phyloP scores from a whole-genome alignment of 2,113 vertebrate species.

The Prunella himalayana region DNA sequence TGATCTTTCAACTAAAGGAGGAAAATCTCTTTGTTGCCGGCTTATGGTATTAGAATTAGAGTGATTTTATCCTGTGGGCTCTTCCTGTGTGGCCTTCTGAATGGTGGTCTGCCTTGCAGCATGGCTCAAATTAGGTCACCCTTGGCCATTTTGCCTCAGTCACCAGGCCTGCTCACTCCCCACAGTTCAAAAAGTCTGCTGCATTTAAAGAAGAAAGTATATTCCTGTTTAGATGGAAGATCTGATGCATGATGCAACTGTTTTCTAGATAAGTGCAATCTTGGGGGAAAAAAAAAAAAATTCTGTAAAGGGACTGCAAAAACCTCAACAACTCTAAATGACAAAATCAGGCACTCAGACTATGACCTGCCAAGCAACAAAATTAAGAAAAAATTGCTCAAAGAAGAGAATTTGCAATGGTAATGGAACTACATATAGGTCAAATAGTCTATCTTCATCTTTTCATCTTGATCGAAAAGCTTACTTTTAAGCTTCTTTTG shows the following conservation, averaged over 20 bases:
- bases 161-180: not conserved
- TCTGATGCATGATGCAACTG: not conserved
- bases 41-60: not conserved
- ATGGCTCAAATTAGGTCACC: not conserved
- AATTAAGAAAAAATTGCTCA: not conserved
- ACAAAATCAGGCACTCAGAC: not conserved
- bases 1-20: not conserved
- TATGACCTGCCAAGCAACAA: not conserved
- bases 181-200: not conserved
- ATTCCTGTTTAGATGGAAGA: not conserved
- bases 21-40: not conserved
- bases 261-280: not conserved
- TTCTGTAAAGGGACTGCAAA: not conserved
- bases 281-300: not conserved
- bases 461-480: not conserved
- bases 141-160: not conserved
- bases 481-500: not conserved
- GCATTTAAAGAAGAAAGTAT: not conserved
- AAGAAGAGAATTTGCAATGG: not conserved
- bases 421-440: not conserved
- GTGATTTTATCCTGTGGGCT: not conserved
- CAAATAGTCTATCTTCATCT: not conserved
- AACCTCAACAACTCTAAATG: fast-evolving
- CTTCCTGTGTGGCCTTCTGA: not conserved
- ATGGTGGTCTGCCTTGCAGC: not conserved